phyloP scores from a whole-genome alignment of 2,888 invertebrate species.

The Sylvicola cinctus region DNA sequence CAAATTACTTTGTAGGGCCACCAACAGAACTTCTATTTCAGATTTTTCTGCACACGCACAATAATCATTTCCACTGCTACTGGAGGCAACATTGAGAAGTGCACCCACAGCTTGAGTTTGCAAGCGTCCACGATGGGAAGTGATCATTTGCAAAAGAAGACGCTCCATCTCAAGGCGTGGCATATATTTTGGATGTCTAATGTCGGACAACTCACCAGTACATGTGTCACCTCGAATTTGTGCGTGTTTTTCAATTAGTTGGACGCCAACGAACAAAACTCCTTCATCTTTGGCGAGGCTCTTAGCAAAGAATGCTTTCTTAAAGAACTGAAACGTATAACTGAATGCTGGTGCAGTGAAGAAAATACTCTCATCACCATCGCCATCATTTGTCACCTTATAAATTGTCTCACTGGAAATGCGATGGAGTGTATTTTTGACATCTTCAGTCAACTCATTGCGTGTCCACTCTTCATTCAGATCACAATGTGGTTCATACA shows the following conservation, averaged over 20 bases:
- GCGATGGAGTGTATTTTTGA: conserved; percentile 37
- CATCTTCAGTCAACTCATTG: conserved; percentile 39
- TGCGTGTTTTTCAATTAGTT: conserved; percentile 52
- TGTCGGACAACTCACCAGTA: conserved; percentile 25
- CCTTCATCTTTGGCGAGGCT: conserved; percentile 29
- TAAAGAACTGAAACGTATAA: conserved; percentile 62
- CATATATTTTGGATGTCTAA: conserved; percentile 50
- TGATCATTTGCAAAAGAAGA: conserved; percentile 55
- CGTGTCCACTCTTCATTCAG: conserved; percentile 58
- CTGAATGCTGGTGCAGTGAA: conserved; percentile 52
- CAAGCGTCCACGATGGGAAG: conserved; percentile 42
- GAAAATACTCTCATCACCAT: conserved; percentile 13
- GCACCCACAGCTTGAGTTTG: conserved; percentile 62
- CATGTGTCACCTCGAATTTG: conserved; percentile 30
- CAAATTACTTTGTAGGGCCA: conserved; percentile 51
- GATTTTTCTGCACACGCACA: conserved; percentile 38
- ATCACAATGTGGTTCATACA: conserved; percentile 63
- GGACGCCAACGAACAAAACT: conserved; percentile 36
- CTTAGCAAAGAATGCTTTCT: conserved; percentile 31
- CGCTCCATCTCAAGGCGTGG: conserved; percentile 67
- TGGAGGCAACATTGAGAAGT: conserved; percentile 58
- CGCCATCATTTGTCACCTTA: conserved; percentile 18
- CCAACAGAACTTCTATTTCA: conserved; percentile 57
- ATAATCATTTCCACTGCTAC: conserved; percentile 44
- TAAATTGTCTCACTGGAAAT: conserved; percentile 25